Evolutionary conservation across 2,797 vertebrate species (phyloP).

Genomic region (Odontamblyopus lacepedii): DNA sequence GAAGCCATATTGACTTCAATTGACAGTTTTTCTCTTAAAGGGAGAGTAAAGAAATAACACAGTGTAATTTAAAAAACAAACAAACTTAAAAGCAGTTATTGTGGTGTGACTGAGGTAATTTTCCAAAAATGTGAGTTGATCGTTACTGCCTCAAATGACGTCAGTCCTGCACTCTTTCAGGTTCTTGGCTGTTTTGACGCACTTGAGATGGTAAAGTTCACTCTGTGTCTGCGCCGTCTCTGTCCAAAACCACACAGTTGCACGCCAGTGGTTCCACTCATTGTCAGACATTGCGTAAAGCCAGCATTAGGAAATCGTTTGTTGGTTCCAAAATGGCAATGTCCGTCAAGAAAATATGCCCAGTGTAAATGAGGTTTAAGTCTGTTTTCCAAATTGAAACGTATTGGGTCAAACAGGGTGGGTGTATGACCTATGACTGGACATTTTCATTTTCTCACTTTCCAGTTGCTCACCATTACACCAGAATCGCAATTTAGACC

Average conservation of each 20-base stretch:
- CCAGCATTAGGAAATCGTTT: not conserved
- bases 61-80: slow-evolving; percentile 6
- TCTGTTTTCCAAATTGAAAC: not conserved
- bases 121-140: slow-evolving; percentile 57
- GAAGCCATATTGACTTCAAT: slow-evolving; percentile 81
- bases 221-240: slow-evolving; percentile 29
- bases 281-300: slow-evolving; percentile 29
- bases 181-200: slow-evolving; percentile 62
- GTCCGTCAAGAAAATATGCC: slow-evolving; percentile 30
- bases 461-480: slow-evolving; percentile 36
- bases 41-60: slow-evolving; percentile 18
- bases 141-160: slow-evolving; percentile 68
- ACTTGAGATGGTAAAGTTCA: slow-evolving; percentile 53
- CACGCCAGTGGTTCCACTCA: slow-evolving; percentile 31
- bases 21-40: slow-evolving; percentile 1
- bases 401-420: not conserved
- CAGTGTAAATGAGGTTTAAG: not conserved
- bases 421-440: slow-evolving; percentile 52
- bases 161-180: slow-evolving; percentile 72
- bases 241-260: slow-evolving; percentile 35
- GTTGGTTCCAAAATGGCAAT: slow-evolving; percentile 9
- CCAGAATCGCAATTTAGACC: slow-evolving; percentile 15
- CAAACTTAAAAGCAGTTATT: not conserved
- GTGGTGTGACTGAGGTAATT: slow-evolving; percentile 40
- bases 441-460: slow-evolving; percentile 69